A percentile compares a stretch with the other conserved stretches of the same genome.
Conservation (phyloP, 2,888 invertebrate species). For the Agonopterix arenella region DNA sequence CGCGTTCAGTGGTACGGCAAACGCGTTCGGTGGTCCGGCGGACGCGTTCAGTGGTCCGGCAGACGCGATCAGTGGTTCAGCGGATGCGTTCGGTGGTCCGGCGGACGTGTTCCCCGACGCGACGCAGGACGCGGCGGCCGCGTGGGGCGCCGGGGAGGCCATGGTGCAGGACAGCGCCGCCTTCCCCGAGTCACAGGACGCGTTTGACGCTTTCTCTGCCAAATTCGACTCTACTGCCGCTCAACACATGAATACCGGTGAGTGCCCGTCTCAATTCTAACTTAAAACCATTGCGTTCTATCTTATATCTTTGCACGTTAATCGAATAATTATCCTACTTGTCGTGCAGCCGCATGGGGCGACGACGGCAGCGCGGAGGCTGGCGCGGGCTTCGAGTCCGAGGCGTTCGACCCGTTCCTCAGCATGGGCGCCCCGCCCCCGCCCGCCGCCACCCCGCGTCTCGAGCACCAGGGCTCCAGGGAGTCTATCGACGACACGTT, state of each 20-base stretch:
- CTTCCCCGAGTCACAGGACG: slow-evolving; percentile 57
- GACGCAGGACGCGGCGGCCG: slow-evolving; percentile 34
- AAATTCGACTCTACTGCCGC: slow-evolving; percentile 87
- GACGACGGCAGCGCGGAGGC: slow-evolving; percentile 26
- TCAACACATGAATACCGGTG: slow-evolving; percentile 48
- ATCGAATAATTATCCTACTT: no score
- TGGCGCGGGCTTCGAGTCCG: slow-evolving; percentile 81
- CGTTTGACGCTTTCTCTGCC: slow-evolving; percentile 92
- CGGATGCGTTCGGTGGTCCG: background rate
- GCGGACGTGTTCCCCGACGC: slow-evolving; percentile 24
- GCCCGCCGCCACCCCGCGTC: slow-evolving; percentile 80
- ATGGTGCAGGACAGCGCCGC: slow-evolving; percentile 37
- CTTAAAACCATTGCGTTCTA: no score
- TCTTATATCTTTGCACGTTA: no score
- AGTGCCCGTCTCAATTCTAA: slow-evolving; percentile 11
- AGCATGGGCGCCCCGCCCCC: slow-evolving; percentile 86
- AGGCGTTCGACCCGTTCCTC: slow-evolving; percentile 88
- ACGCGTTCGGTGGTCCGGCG: slow-evolving; percentile 8
- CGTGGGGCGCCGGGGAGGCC: slow-evolving; percentile 21
- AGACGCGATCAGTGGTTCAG: slow-evolving; percentile 23
- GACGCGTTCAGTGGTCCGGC: slow-evolving; percentile 6
- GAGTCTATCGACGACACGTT: slow-evolving; percentile 90
- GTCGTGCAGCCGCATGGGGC: slow-evolving; percentile 51
- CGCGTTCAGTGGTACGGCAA: slow-evolving; percentile 8
- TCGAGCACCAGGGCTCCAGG: slow-evolving; percentile 79